Percentiles rank a stretch among this genome's conserved stretches.
These are phyloP conservation scores for Percopsis transmontana DNA, from an alignment of 2,113 vertebrate species.

Conservation along the genomic window DNA sequence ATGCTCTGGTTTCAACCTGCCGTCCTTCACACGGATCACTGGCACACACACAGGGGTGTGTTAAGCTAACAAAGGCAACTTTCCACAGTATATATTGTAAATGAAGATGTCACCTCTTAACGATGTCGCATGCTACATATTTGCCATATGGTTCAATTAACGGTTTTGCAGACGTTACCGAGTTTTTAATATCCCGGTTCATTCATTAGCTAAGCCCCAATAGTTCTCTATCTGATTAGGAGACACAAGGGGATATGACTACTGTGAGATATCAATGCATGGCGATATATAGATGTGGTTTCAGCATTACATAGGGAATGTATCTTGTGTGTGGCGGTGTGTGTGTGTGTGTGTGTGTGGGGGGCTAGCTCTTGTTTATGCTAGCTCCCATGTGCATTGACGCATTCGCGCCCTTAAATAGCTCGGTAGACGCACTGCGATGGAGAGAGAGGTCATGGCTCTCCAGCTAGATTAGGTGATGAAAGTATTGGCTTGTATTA, in stretches of 20 bases:
- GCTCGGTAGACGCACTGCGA: slow-evolving; percentile 1
- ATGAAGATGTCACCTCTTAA: slow-evolving; percentile 58
- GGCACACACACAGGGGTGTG: neutral
- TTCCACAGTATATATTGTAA: slow-evolving; percentile 27
- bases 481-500: neutral
- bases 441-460: slow-evolving; percentile 19
- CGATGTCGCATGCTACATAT: slow-evolving; percentile 64
- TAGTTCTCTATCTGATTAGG: slow-evolving; percentile 69
- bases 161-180: slow-evolving; percentile 69
- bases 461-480: slow-evolving; percentile 16
- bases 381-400: neutral
- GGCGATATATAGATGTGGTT: slow-evolving; percentile 40
- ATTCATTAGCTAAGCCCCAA: slow-evolving; percentile 73
- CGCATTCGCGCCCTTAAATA: neutral
- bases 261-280: slow-evolving; percentile 54
- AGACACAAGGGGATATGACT: slow-evolving; percentile 58
- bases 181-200: slow-evolving; percentile 69
- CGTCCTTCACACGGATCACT: neutral
- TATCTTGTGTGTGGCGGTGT: slow-evolving; percentile 8
- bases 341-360: slow-evolving; percentile 17
- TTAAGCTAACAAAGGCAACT: slow-evolving; percentile 64
- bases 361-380: too few species aligned
- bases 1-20: slow-evolving; percentile 35
- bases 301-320: neutral
- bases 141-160: slow-evolving; percentile 72